Evolutionary conservation across 2,113 vertebrate genomes (phyloP), one percentile per base, ranked within the genome.

Genomic region (Jacana jacana): DNA sequence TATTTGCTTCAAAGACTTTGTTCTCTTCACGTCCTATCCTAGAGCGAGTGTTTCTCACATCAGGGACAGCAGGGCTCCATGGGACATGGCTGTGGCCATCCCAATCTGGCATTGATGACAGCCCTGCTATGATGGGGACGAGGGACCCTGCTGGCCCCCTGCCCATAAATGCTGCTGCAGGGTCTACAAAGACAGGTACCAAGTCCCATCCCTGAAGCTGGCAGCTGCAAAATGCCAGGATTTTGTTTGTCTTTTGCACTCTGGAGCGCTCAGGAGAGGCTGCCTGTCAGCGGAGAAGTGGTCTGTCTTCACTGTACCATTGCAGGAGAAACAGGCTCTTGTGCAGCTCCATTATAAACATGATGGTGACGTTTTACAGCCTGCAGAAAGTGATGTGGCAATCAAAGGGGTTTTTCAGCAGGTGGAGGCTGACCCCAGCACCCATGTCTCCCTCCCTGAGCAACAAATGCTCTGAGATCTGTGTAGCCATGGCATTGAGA

Each of bases 141-240:
- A 66, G n/a, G 37, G n/a, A 17, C 8, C 9, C 11, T 3, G 0
- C 13, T 27, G 25, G 33, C 8, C 6, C 46, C 23, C 23, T 75
- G 39, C 27, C 24, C 46, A 39, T 4, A 11, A 10, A 27, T 0
- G 1, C 37, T 35, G 27, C 51, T 51, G n/a, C 1, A 5, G 5
- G 17, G n/a, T 60, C 44, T 73, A 2, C 2, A 3, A 58, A 46
- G 24, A 46, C 19, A 11, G 19, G 44, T 28, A 33, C 16, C 30
- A 46, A 73, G 60, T 13, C 24, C 39, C 89, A 54, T 4, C 25
- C 37, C 5, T 33, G 25, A 48, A 40, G 17, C 61, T 25, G 11
- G 4, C 40, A 31, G 17, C 54, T 35, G 16, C 4, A 61, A 31
- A 75, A 73, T 3, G 15, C 5, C 2, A 1, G 51, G 44, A n/a